These are phyloP conservation scores for Mylabris sibirica DNA, from an alignment of 2,888 invertebrate genomes.

Conservation along the genomic window DNA sequence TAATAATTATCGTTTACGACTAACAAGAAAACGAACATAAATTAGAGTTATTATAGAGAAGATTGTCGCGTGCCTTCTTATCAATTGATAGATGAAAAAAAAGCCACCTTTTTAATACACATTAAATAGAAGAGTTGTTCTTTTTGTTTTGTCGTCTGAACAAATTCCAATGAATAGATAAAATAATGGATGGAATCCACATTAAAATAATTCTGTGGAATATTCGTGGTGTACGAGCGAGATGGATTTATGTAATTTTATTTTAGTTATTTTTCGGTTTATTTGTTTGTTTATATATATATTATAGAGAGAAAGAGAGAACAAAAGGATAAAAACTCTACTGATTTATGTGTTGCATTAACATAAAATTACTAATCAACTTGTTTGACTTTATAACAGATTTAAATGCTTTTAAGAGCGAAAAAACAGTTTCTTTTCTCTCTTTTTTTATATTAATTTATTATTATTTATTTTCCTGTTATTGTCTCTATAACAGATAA, in stretches of 20 bases:
- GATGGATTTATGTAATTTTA: not conserved
- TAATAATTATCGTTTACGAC: not conserved
- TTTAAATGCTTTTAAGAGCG: conserved; percentile 8
- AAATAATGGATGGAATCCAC: not conserved
- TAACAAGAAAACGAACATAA: not conserved
- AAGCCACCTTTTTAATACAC: conserved; percentile 27
- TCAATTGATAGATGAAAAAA: conserved; percentile 13
- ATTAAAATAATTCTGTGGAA: not conserved
- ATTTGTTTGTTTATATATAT: too few relatives aligned
- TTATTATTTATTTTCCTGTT: conserved; percentile 24
- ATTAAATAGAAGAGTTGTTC: conserved; percentile 5
- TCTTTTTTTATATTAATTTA: conserved; percentile 11
- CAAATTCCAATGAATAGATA: conserved; percentile 11
- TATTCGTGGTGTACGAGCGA: not conserved
- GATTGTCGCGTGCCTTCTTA: conserved; percentile 38
- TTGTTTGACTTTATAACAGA: conserved; percentile 2
- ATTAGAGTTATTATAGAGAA: not conserved
- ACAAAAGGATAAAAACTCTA: conserved; percentile 29
- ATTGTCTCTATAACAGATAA: conserved; percentile 27
- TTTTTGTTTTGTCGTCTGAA: not conserved
- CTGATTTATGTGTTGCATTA: conserved; percentile 37
- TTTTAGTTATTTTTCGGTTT: not conserved
- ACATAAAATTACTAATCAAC: conserved; percentile 31
- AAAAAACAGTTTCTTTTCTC: not conserved
- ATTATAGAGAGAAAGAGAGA: too few relatives aligned